Evolutionary conservation across 2,113 vertebrate species (phyloP), one percentile per base, ranked within the genome.

Genomic region (Motacilla tschutschensis): DNA sequence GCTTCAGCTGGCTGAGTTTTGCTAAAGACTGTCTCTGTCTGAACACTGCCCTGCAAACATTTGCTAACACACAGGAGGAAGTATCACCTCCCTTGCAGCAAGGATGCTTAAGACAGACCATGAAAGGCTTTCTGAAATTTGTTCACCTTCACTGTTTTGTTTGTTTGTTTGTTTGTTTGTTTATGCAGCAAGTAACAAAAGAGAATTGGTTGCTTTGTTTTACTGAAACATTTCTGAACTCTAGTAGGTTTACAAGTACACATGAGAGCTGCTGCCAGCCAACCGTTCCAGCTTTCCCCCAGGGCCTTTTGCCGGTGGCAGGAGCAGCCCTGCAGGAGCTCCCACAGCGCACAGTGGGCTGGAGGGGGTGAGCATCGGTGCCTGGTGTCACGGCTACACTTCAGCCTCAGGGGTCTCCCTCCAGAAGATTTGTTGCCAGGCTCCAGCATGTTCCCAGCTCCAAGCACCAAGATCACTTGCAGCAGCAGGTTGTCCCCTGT

Each of bases 281-380:
- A 1, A 44, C 19, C 12, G 67, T 25, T 69, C 19, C 8, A 29
- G 28, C 10, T 54, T 84, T 75, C 21, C 67, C 29, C 65, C 17
- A 29, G 29, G 33, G 28, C 38, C 47, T 62, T 1, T 0, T 25
- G 43, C 29, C 31, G 60, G 51, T 2, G 3, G 48, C 59, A 70
- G 69, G 7, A 66, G 17, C 2, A 5, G 59, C 41, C 14, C n/a
- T 43, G 5, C 15, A 6, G 44, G 35, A 86, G 10, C 22, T 80
- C 62, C 38, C 1, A 0, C 11, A 13, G 62, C 0, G 0, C 46
- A 24, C 28, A 8, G n/a, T 2, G 24, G 38, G 47, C 55, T 82
- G 72, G 33, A 47, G n/a, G 22, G 28, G 28, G 2, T 72, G 15
- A 79, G 50, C 20, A 35, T 26, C 1, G 10, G 24, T 50, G 38